Percentiles rank a stretch among this genome's conserved stretches.
Conservation (phyloP, 2,797 vertebrate species). For the Lepilemur ruficaudatus region DNA sequence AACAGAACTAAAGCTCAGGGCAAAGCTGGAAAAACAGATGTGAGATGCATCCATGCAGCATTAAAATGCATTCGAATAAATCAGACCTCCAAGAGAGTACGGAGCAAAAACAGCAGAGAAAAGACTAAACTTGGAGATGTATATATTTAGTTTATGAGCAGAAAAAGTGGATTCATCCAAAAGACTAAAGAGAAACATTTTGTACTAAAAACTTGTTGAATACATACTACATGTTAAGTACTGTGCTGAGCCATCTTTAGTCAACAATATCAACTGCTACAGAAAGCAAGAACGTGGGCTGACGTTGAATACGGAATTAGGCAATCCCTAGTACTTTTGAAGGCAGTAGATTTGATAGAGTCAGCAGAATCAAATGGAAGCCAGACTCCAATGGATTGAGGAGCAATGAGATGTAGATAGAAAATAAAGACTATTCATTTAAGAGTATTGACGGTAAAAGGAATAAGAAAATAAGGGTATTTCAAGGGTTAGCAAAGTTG, state of each 20-base stretch:
- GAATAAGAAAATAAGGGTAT: constrained; percentile 15
- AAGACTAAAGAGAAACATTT: neutral
- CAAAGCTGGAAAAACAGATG: neutral
- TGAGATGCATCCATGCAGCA: neutral
- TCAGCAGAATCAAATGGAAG: constrained; percentile 37
- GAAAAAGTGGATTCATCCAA: neutral
- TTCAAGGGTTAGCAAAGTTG: neutral
- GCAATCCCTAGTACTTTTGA: neutral
- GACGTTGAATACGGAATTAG: neutral
- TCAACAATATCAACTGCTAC: neutral
- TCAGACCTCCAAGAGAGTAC: neutral
- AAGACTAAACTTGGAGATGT: neutral
- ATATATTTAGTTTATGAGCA: neutral
- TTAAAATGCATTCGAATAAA: constrained; percentile 21
- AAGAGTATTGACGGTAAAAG: constrained; percentile 9
- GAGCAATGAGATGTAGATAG: neutral
- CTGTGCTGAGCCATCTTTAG: neutral
- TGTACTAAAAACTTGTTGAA: constrained; percentile 7
- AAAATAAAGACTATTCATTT: neutral
- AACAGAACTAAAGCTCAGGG: constrained; percentile 1
- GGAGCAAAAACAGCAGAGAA: neutral
- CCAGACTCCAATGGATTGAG: neutral
- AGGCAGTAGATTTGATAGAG: neutral
- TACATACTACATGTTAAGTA: neutral
- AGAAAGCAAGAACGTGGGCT: neutral